These are phyloP conservation scores for Pelodytes ibericus DNA, from an alignment of 2,797 vertebrate species.

Conservation along the genomic window DNA sequence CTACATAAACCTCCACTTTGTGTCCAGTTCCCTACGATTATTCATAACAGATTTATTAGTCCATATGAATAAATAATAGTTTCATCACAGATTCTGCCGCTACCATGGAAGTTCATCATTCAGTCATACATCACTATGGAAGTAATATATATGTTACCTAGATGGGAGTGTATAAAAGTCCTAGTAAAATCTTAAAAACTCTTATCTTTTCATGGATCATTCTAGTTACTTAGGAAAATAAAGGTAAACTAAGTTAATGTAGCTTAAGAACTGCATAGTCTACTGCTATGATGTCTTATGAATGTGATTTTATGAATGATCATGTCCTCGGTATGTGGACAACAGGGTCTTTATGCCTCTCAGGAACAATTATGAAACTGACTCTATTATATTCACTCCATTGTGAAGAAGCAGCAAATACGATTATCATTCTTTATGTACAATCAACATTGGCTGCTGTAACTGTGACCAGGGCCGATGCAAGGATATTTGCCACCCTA, in stretches of 20 bases:
- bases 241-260: neutral
- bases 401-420: conserved; percentile 15
- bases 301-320: too few species aligned
- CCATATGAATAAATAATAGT: neutral
- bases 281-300: too few species aligned
- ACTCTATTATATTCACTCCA: conserved; percentile 9
- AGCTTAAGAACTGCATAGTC: too few species aligned
- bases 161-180: neutral
- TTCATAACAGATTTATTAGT: neutral
- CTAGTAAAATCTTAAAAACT: too few species aligned
- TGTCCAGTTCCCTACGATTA: neutral
- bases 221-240: neutral
- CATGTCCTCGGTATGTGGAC: too few species aligned
- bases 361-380: conserved; percentile 25
- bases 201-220: neutral
- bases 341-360: conserved; percentile 35
- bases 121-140: neutral
- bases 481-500: too few species aligned
- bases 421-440: conserved; percentile 49
- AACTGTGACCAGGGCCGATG: too few species aligned
- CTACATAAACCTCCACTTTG: too few species aligned
- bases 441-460: conserved; percentile 14
- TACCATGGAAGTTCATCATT: neutral
- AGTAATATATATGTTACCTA: neutral
- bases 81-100: neutral